Evolutionary conservation across 2,797 vertebrate genomes (phyloP).

Genomic region (Sebastes flavidus): DNA sequence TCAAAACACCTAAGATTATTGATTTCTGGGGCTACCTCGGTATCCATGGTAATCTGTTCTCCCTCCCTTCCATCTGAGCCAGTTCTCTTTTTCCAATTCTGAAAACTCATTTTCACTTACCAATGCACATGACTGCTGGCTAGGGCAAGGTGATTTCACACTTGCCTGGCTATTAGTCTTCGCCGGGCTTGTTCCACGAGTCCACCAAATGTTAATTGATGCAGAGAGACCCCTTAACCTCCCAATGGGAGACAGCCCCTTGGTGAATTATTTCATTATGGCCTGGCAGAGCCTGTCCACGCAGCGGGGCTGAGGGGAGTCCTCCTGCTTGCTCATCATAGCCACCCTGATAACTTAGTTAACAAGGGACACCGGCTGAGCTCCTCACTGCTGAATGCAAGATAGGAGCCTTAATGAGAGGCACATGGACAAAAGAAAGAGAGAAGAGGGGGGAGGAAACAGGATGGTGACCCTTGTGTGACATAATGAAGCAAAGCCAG

Average conservation of each 20-base stretch:
- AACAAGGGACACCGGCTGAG: constrained; percentile 71
- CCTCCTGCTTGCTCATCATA: constrained; percentile 57
- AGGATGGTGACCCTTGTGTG: constrained; percentile 30
- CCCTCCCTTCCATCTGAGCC: constrained; percentile 55
- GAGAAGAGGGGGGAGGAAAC: constrained; percentile 8
- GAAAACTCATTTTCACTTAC: constrained; percentile 83
- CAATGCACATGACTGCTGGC: constrained; percentile 75
- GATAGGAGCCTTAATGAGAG: constrained; percentile 66
- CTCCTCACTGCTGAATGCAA: constrained; percentile 44
- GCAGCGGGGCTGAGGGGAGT: constrained; percentile 49
- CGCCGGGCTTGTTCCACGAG: constrained; percentile 68
- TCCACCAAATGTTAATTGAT: constrained; percentile 85
- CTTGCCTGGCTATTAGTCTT: constrained; percentile 82
- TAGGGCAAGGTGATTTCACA: constrained; percentile 82
- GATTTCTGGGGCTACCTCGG: constrained; percentile 62
- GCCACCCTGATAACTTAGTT: constrained; percentile 73
- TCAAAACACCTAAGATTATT: constrained; percentile 69
- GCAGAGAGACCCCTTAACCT: constrained; percentile 81
- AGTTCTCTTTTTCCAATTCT: constrained; percentile 70
- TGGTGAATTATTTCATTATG: constrained; percentile 82
- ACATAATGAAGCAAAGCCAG: constrained; percentile 29
- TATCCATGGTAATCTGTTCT: constrained; percentile 80
- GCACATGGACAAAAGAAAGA: constrained; percentile 32
- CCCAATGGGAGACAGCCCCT: constrained; percentile 67
- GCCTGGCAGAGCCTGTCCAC: constrained; percentile 58